Conservation (phyloP, 2,888 invertebrate genomes). For the Congeria kusceri region DNA sequence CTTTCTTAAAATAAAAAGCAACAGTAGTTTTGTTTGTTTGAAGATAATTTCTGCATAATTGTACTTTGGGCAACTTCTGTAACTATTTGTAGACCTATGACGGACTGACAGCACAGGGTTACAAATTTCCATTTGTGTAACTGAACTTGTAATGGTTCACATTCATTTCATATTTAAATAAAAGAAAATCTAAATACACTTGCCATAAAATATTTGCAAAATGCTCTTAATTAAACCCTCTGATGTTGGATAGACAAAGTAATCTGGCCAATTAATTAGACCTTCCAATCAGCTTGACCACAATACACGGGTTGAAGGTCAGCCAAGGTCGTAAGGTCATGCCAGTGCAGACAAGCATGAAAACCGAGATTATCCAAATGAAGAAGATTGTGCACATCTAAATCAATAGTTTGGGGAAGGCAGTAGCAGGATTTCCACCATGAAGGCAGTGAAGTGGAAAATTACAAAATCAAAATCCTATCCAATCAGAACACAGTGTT, state of each 20-base stretch:
- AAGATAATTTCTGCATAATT: no score
- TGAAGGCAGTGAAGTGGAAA: conserved; percentile 34
- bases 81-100: no score
- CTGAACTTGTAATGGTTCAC: no score
- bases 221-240: no score
- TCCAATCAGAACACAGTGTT: conserved; percentile 43
- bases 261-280: conserved; percentile 47
- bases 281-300: conserved; percentile 11
- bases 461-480: conserved; percentile 48
- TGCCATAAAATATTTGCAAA: no score
- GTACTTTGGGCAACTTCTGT: no score
- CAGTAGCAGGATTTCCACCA: conserved; percentile 3
- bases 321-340: conserved; percentile 52
- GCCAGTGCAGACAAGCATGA: conserved; percentile 37
- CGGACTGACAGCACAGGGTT: no score
- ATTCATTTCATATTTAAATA: no score
- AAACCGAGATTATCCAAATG: conserved; percentile 60
- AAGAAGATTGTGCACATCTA: conserved; percentile 52
- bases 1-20: no score
- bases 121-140: no score
- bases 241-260: conserved; percentile 5
- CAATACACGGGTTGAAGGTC: conserved; percentile 17
- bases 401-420: conserved; percentile 42
- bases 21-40: no score
- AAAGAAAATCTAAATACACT: no score